These are phyloP conservation scores for Gerris lacustris DNA, from an alignment of 2,888 invertebrate genomes.

Conservation along the genomic window DNA sequence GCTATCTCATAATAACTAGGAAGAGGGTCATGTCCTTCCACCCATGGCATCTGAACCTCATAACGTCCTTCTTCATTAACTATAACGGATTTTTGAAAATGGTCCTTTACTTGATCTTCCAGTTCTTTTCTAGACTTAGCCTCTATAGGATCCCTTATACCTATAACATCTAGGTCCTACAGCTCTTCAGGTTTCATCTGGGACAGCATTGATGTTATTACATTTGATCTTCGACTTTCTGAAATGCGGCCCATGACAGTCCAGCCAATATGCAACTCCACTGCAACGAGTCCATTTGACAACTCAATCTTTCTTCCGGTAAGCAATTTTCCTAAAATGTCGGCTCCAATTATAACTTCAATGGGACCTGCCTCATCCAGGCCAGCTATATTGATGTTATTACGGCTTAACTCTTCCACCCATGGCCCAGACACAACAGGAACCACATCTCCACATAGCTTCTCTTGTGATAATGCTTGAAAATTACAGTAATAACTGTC, in stretches of 20 bases:
- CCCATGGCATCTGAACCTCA: conserved; percentile 14
- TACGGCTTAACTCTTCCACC: too few species aligned
- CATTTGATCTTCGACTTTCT: too few species aligned
- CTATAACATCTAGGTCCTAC: too few species aligned
- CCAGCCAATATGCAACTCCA: conserved; percentile 32
- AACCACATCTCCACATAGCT: too few species aligned
- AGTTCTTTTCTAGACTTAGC: too few species aligned
- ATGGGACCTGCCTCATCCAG: conserved; percentile 22
- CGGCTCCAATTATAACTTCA: conserved; percentile 30
- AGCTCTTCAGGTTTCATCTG: too few species aligned
- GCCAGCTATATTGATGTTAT: too few species aligned
- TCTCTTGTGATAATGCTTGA: too few species aligned
- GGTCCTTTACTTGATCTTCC: not conserved
- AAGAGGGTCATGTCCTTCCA: conserved; percentile 13
- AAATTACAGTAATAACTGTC: too few species aligned
- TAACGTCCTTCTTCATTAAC: conserved; percentile 14
- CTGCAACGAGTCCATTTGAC: conserved; percentile 29
- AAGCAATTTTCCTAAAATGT: conserved; percentile 29
- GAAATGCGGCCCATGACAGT: conserved; percentile 30
- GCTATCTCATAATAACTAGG: conserved; percentile 10
- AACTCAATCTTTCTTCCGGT: conserved; percentile 27
- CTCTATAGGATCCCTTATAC: too few species aligned
- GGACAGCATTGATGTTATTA: too few species aligned
- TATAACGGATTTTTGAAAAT: conserved; percentile 9
- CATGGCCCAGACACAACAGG: too few species aligned